Evolutionary conservation across 1,140 invertebrate species (phyloP), one percentile per base, ranked within the genome.

Genomic region (Bombus difficillimus): DNA sequence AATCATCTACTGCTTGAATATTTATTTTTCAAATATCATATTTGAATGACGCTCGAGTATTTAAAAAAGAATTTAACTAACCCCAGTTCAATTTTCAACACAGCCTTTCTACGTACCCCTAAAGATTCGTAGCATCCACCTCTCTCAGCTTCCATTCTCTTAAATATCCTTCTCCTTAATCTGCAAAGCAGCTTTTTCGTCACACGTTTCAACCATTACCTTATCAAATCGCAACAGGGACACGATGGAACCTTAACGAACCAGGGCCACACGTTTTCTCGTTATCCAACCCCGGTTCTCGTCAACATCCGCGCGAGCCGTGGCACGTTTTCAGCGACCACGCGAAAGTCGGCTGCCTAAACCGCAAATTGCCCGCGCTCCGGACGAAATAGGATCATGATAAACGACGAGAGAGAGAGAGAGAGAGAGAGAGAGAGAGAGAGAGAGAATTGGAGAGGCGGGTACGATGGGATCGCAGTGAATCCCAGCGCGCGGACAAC

Each of bases 401-500:
- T 83, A 83, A 83, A 73, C 64, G 22, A 66, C 13, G 37, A 6
- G 25, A 12, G 34, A 10, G 28, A 39, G 64, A 37, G 32, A 69
- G 32, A 25, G 12, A 25, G 9, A 37, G n/a, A 5, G 22, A 57
- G 32, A 25, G 12, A 25, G 18, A 37, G n/a, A 6, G 22, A 57
- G 8, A 57, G 57, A 57, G 57, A 28, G 25, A 28, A 62, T 62
- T 62, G 59, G 12, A 62, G 59, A 62, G 28, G 8, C 6, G 28
- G 3, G 12, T 41, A 47, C 28, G 82, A 78, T 83, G 73, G 62
- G 41, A 87, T 85, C 77, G 53, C 28, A 32, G 66, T 25, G 78
- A 78, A 85, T 77, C 69, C 77, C 59, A 32, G 39, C 39, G 5
- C 62, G 69, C 74, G 75, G 66, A 86, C 80, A 89, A 83, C 64